Evolutionary conservation across 2,113 vertebrate species (phyloP), one percentile per base, ranked within the genome.

Genomic region (Cochlearius cochlearius): DNA sequence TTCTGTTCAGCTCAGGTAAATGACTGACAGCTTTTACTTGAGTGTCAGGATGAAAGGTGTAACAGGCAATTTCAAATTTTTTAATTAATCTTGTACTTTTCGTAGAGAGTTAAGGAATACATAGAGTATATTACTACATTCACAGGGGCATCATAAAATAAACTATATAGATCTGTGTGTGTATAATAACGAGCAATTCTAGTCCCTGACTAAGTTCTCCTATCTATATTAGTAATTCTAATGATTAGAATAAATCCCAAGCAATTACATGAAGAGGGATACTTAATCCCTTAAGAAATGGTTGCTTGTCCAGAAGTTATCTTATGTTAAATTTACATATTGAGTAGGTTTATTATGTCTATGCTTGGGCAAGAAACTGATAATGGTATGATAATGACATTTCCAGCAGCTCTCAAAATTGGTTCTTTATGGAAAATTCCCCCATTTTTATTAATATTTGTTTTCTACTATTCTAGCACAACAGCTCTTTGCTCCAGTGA

Each of bases 401-500:
- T 86, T 83, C 56, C 39, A 93, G 45, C n/a, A 30, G n/a, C 55
- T 87, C 60, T 84, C 64, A 41, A 27, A 93, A 62, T 59, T 22
- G 7, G 2, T 62, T 87, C 45, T 49, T 18, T 36, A 32, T 86
- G 68, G 63, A 92, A 86, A 76, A 52, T n/a, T n/a, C 23, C n/a
- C 11, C 32, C 18, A 21, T 55, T 90, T 82, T 63, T 63, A n/a
- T 88, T 69, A 66, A 21, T 77, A 67, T 7, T 87, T 63, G 7
- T 76, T 59, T 68, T 66, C 34, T 58, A 0, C 18, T 30, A 88
- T 90, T 79, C 39, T 79, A 64, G 23, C 14, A 38, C 23, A 64
- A 7, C 19, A 58, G 12, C 29, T 90, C 18, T 75, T 55, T 75
- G 77, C 43, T 76, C 5, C 34, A 27, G 2, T 56, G 72, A n/a